phyloP scores from a whole-genome alignment of 2,888 invertebrate genomes.

The Hemistola chrysoprasaria region DNA sequence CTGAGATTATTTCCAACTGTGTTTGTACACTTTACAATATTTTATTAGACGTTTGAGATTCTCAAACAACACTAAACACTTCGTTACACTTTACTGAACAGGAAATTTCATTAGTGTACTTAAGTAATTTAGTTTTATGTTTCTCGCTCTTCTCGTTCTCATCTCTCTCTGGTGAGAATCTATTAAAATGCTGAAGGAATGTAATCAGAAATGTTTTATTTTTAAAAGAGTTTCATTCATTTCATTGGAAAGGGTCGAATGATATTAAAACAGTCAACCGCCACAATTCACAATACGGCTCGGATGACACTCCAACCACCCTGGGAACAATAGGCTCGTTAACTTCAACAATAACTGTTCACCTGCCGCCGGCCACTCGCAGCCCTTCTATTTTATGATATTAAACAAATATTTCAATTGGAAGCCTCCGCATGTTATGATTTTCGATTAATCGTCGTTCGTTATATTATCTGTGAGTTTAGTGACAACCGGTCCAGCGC shows the following conservation, averaged over 20 bases:
- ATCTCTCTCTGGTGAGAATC: no score
- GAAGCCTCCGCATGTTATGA: conserved; percentile 39
- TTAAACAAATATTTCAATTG: conserved; percentile 51
- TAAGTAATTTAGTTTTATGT: conserved; percentile 19
- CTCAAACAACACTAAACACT: conserved; percentile 19
- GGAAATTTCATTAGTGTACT: conserved; percentile 20
- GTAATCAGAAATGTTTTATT: background rate
- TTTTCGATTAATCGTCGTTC: conserved; percentile 40
- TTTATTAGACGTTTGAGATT: conserved; percentile 21
- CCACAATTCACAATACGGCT: conserved; percentile 62
- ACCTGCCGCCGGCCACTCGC: conserved; percentile 38
- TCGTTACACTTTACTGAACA: conserved; percentile 20
- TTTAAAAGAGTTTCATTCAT: conserved; percentile 15
- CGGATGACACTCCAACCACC: conserved; percentile 57
- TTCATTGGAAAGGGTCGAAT: conserved; percentile 43
- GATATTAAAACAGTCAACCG: conserved; percentile 58
- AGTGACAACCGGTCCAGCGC: conserved; percentile 15
- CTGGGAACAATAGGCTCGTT: conserved; percentile 69
- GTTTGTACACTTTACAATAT: conserved; percentile 19
- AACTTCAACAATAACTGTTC: conserved; percentile 66
- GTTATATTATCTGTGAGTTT: no score
- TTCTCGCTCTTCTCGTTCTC: conserved; percentile 11
- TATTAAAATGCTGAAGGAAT: background rate
- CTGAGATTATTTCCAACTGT: conserved; percentile 27
- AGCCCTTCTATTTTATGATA: conserved; percentile 24